Base-by-base conservation (phyloP, 2,113 vertebrate species). In the Tricholaema leucomelas region DNA sequence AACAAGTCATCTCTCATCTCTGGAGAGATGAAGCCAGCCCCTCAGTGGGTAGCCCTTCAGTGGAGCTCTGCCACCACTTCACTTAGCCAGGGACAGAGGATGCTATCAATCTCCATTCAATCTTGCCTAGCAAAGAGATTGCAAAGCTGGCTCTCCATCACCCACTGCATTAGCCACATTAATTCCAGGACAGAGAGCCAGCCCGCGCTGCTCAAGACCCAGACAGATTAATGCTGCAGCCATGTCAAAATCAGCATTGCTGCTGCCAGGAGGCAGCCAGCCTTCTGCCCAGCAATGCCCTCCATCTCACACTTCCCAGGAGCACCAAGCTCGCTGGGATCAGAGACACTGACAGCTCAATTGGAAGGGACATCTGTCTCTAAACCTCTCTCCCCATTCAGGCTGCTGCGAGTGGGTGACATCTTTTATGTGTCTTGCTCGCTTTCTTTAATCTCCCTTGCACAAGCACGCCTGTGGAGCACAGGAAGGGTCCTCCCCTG, bases 381-480 rank as follows among this genome's bases (percentile, higher is more conserved):
- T 13, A 46, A 33, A 63, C 9, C 4, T 40, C 9, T 13, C 33
- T 94, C 77, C 36, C 48, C 28, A 18, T 66, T 85, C 83, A 87
- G 77, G 81, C 86, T 15, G 78, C n/a, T 0, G 5, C 8, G 2
- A 65, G 31, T 2, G 46, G 40, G 25, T 76, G 52, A 93, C 33
- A 36, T 79, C 81, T 66, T 79, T 82, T 5, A n/a, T 18, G 55
- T 0, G 4, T 38, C 84, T 77, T 35, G 63, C 59, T 87, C 33
- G 66, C 67, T 91, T 87, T 31, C 88, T 94, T 85, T 86, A 87
- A 80, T 94, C 85, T 85, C 87, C 86, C 75, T 70, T 81, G 30
- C 33, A 65, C 71, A 80, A 63, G 83, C 88, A 24, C 0, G 56
- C 59, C 90, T 90, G 84, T 30, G 74, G 86, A 96, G 91, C 78